A percentile compares a stretch with the other conserved stretches of the same genome.
phyloP scores from a whole-genome alignment of 2,797 vertebrate species.

The Ctenochaetus hawaiiensis region DNA sequence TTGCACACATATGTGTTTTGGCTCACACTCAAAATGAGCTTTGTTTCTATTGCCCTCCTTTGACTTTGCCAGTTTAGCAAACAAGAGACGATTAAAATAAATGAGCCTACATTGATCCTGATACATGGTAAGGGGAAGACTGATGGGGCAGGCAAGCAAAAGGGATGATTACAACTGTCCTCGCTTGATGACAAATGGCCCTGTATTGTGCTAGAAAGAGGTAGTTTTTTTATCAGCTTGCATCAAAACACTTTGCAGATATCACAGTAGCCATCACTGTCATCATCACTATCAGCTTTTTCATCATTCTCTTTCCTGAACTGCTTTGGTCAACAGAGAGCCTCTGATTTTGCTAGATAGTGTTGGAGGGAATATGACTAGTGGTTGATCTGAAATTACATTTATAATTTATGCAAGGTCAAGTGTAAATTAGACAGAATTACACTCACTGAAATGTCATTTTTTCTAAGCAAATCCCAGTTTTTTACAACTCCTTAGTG shows the following conservation, averaged over 20 bases:
- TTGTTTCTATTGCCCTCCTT: slow-evolving; percentile 79
- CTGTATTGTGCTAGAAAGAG: slow-evolving; percentile 80
- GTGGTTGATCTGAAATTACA: slow-evolving; percentile 21
- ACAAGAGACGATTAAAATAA: slow-evolving; percentile 89
- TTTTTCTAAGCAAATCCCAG: neutral
- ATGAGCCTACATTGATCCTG: slow-evolving; percentile 88
- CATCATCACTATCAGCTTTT: slow-evolving; percentile 58
- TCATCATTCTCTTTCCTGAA: slow-evolving; percentile 53
- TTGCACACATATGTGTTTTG: slow-evolving; percentile 38
- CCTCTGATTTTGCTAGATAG: slow-evolving; percentile 36
- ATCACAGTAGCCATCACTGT: slow-evolving; percentile 72
- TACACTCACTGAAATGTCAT: neutral
- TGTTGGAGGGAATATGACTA: slow-evolving; percentile 36
- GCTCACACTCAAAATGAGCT: slow-evolving; percentile 69
- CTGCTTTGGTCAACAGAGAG: slow-evolving; percentile 45
- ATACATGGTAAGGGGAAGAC: slow-evolving; percentile 84
- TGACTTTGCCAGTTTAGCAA: slow-evolving; percentile 86
- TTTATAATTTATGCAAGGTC: slow-evolving; percentile 36
- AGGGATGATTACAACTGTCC: slow-evolving; percentile 88
- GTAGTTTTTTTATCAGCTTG: slow-evolving; percentile 83
- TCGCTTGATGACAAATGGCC: slow-evolving; percentile 88
- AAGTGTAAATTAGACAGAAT: slow-evolving; percentile 14
- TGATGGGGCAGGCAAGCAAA: slow-evolving; percentile 85
- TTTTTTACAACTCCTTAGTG: neutral
- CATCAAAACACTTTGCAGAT: slow-evolving; percentile 83